A percentile compares a stretch with the other conserved stretches of the same genome.
phyloP scores from a whole-genome alignment of 2,113 vertebrate genomes.

The Pomatostomus ruficeps region DNA sequence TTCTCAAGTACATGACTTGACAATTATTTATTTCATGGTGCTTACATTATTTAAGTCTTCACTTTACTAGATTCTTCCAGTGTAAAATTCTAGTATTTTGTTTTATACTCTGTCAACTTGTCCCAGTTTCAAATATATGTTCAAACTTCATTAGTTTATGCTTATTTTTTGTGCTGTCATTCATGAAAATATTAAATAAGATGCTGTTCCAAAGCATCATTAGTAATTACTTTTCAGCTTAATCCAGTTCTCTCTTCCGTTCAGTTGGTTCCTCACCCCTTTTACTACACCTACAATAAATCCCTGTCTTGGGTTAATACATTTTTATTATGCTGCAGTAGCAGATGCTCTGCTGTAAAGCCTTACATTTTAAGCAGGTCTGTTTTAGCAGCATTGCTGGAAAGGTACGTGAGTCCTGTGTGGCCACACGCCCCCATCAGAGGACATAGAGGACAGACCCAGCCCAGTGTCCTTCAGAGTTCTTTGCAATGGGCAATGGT shows the following conservation, averaged over 20 bases:
- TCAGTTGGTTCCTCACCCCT: not conserved
- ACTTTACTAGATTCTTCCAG: not conserved
- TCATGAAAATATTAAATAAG: constrained; percentile 23
- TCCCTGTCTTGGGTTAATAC: not conserved
- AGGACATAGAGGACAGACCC: accelerated
- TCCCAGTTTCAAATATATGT: not conserved
- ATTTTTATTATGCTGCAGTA: not conserved
- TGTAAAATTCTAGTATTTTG: not conserved
- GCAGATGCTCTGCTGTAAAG: not conserved
- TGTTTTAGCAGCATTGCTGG: not conserved
- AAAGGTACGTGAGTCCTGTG: not conserved
- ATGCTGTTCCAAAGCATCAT: not conserved
- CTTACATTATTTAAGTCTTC: not conserved
- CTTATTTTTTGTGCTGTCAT: not conserved
- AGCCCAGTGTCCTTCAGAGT: not conserved
- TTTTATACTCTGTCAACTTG: not conserved
- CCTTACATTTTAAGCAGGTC: not conserved
- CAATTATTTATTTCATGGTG: not conserved
- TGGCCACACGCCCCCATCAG: not conserved
- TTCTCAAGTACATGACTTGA: not conserved
- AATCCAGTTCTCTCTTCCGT: not conserved
- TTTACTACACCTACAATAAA: not conserved
- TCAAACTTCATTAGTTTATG: not conserved
- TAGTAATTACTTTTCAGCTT: not conserved
- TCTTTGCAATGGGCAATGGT: not conserved